phyloP scores from a whole-genome alignment of 1,140 invertebrate genomes.

The Papilio xuthus region DNA sequence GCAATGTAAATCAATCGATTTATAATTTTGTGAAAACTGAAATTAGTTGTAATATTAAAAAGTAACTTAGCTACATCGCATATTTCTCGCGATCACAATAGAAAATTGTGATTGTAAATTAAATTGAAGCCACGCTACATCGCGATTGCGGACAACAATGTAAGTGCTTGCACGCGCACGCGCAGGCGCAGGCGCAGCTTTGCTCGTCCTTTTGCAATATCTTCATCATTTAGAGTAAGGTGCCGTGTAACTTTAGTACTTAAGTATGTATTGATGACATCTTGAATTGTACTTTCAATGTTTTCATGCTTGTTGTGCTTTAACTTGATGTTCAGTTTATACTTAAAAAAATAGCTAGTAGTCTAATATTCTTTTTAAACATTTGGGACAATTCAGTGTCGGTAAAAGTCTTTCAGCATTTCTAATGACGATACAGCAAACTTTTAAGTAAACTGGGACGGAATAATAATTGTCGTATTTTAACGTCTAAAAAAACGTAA shows the following conservation, averaged over 20 bases:
- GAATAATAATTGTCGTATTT: too few relatives aligned
- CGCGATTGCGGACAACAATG: slow-evolving; percentile 34
- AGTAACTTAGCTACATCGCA: neutral
- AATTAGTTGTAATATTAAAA: slow-evolving; percentile 9
- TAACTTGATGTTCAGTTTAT: neutral
- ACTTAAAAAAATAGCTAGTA: too few relatives aligned
- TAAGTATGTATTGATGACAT: slow-evolving; percentile 25
- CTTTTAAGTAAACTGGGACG: too few relatives aligned
- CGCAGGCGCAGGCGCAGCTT: slow-evolving; percentile 1
- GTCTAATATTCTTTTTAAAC: too few relatives aligned
- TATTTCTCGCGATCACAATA: slow-evolving; percentile 27
- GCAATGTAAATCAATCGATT: too few relatives aligned
- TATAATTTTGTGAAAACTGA: neutral
- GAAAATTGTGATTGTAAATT: slow-evolving; percentile 33
- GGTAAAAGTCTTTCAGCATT: too few relatives aligned
- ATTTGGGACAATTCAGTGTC: neutral
- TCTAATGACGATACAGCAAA: too few relatives aligned
- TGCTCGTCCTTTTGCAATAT: slow-evolving; percentile 30
- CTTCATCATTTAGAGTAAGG: slow-evolving; percentile 32
- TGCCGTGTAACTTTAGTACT: slow-evolving; percentile 31
- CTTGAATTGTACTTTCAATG: slow-evolving; percentile 4
- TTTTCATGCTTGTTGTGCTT: neutral
- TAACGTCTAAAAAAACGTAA: too few relatives aligned
- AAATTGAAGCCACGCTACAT: slow-evolving; percentile 23
- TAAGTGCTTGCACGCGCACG: slow-evolving; percentile 29